Base-by-base conservation (phyloP, 2,888 invertebrate species). In the Arctia plantaginis region DNA sequence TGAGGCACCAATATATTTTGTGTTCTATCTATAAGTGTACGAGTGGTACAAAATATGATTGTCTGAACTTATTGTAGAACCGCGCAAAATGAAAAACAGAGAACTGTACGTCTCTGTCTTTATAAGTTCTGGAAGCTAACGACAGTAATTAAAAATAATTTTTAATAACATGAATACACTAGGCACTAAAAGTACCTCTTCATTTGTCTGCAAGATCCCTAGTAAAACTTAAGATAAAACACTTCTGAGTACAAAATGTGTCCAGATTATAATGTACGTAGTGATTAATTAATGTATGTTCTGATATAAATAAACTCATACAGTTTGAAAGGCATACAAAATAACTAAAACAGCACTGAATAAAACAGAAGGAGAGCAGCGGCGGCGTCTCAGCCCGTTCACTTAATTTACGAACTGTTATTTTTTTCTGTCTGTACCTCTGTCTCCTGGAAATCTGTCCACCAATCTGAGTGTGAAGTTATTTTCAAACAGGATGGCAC, bases 401-500 rank as follows among this genome's bases (percentile, higher is more conserved):
- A 85, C 82, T 88, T 90, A 90, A 91, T 90, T 91, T 90, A 91
- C 86, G 85, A 87, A 85, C 83, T 73, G 83, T 80, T 88, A 77
- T 81, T 92, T 93, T 93, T 93, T 94, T 94, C 86, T 92, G 92
- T 93, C 90, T 92, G 92, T 86, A 86, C 85, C 88, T 88, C 84
- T 87, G 88, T 88, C 91, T 94, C 94, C 90, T 93, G 93, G 93
- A 93, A 94, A 93, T 92, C 84, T 79, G 93, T 90, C 93, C 90
- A 89, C 90, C 83, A 62, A 80, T 80, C 80, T 80, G 83, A 83
- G 86, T 86, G 81, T 82, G 81, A 83, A 85, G 90, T 91, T 95
- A 94, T 94, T 94, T 94, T 90, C 86, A 90, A 88, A 82, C 87
- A 27, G 47, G n/a, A 64, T 12, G 35, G 69, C 55, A 47, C n/a